Evolutionary conservation across 2,888 invertebrate genomes (phyloP).

Genomic region (Drosophila trichaetosa): DNA sequence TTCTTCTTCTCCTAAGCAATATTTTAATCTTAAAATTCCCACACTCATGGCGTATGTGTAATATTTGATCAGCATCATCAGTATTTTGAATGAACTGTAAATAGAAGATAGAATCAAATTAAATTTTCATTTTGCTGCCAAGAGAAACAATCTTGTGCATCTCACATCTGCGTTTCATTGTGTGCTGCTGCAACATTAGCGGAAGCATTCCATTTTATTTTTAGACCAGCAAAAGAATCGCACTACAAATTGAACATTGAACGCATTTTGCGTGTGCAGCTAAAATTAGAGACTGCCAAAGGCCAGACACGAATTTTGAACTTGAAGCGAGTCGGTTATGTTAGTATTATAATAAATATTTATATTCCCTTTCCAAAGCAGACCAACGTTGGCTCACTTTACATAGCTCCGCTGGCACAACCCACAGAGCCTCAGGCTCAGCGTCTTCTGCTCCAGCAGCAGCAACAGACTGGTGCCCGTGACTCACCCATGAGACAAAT

Average conservation of each 20-base stretch:
- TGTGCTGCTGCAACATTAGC: slow-evolving; percentile 24
- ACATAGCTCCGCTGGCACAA: slow-evolving; percentile 86
- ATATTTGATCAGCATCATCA: not conserved
- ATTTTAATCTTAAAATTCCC: too few species aligned
- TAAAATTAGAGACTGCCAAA: slow-evolving; percentile 56
- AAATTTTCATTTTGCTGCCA: slow-evolving; percentile 7
- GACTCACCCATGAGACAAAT: slow-evolving; percentile 86
- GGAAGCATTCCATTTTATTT: slow-evolving; percentile 64
- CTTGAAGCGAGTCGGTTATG: slow-evolving; percentile 54
- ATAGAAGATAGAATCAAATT: not conserved
- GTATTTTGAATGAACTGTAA: not conserved
- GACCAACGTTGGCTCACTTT: slow-evolving; percentile 86
- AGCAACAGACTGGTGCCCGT: slow-evolving; percentile 75
- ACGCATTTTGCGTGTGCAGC: slow-evolving; percentile 55
- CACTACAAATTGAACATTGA: slow-evolving; percentile 58
- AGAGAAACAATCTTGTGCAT: slow-evolving; percentile 7
- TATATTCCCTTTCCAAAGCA: slow-evolving; percentile 28
- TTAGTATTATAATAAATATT: not conserved
- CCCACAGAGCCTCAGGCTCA: slow-evolving; percentile 81
- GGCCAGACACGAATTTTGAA: slow-evolving; percentile 80
- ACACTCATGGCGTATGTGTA: slow-evolving; percentile 25
- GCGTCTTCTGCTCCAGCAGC: slow-evolving; percentile 82
- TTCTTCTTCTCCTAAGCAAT: too few species aligned
- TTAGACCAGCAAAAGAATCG: slow-evolving; percentile 42
- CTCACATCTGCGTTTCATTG: slow-evolving; percentile 18